Evolutionary conservation across 2,797 vertebrate genomes (phyloP).

Genomic region (Miichthys miiuy): DNA sequence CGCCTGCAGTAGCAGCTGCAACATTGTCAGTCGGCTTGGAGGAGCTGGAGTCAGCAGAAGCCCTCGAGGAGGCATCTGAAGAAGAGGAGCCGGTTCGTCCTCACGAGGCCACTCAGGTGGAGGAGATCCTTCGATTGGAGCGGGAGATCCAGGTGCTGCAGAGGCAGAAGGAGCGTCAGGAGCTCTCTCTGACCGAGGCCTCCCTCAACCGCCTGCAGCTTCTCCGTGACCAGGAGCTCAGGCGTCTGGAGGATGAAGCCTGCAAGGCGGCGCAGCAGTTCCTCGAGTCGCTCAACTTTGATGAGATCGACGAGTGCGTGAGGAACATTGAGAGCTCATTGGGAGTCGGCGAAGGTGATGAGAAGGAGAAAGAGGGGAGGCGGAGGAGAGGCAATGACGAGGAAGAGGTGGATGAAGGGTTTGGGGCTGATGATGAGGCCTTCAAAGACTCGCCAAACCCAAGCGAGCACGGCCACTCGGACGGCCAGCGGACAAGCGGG

Average conservation of each 20-base stretch:
- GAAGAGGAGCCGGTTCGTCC: conserved; percentile 75
- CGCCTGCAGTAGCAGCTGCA: background rate
- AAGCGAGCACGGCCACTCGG: conserved; percentile 95
- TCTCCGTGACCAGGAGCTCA: conserved; percentile 92
- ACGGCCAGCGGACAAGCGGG: conserved; percentile 95
- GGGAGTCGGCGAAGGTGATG: conserved; percentile 73
- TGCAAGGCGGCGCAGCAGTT: conserved; percentile 96
- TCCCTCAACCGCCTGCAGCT: conserved; percentile 91
- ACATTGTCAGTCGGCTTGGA: fast-evolving
- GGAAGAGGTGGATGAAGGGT: conserved; percentile 95
- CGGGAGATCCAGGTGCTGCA: conserved; percentile 93
- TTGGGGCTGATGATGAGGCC: conserved; percentile 94
- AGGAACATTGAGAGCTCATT: conserved; percentile 94
- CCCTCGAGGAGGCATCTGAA: background rate
- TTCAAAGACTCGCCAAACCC: conserved; percentile 98
- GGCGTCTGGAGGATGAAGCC: conserved; percentile 93
- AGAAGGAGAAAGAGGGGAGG: conserved; percentile 45
- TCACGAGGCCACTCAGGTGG: conserved; percentile 92
- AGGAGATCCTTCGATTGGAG: conserved; percentile 96
- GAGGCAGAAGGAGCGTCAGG: conserved; percentile 94
- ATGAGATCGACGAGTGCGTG: conserved; percentile 97
- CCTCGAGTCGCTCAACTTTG: conserved; percentile 96
- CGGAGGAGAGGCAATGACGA: conserved; percentile 81
- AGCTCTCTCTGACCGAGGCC: conserved; percentile 92
- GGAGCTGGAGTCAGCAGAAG: conserved; percentile 27